Percentiles rank a stretch among this genome's conserved stretches.
phyloP scores from a whole-genome alignment of 2,113 vertebrate genomes.

The human region DNA sequence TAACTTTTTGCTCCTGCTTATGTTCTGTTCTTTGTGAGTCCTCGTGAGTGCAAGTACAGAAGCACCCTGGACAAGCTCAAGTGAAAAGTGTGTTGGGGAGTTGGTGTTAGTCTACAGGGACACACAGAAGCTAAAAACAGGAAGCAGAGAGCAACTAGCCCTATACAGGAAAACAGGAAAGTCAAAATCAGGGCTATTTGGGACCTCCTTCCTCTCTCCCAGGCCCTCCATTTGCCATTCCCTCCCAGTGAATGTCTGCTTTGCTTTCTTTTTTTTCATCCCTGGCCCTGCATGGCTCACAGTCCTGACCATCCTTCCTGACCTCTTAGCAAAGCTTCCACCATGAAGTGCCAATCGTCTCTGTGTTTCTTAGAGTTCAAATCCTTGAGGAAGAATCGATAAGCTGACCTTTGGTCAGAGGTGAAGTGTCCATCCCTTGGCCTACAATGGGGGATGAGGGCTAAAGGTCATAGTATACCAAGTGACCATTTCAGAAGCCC shows the following conservation, averaged over 20 bases:
- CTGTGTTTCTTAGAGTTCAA: background rate
- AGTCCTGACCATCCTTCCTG: background rate
- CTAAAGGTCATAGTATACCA: background rate
- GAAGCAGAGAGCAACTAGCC: background rate
- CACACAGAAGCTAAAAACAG: background rate
- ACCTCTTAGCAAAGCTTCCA: background rate
- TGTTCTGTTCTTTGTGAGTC: background rate
- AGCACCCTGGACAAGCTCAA: background rate
- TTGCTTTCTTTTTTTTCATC: background rate
- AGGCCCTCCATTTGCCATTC: background rate
- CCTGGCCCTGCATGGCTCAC: background rate
- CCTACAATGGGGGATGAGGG: background rate
- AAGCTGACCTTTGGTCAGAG: background rate
- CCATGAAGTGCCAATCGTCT: background rate
- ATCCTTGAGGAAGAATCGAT: background rate
- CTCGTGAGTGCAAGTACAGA: background rate
- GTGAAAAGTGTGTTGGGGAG: background rate
- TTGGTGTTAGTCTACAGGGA: background rate
- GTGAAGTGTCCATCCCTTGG: background rate
- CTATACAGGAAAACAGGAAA: background rate
- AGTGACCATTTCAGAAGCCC: background rate
- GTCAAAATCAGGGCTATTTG: background rate
- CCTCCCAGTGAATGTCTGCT: background rate
- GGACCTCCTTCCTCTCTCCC: background rate
- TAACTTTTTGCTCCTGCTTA: background rate